Conservation (phyloP, 2,888 invertebrate species). For the Anodontia alba region DNA sequence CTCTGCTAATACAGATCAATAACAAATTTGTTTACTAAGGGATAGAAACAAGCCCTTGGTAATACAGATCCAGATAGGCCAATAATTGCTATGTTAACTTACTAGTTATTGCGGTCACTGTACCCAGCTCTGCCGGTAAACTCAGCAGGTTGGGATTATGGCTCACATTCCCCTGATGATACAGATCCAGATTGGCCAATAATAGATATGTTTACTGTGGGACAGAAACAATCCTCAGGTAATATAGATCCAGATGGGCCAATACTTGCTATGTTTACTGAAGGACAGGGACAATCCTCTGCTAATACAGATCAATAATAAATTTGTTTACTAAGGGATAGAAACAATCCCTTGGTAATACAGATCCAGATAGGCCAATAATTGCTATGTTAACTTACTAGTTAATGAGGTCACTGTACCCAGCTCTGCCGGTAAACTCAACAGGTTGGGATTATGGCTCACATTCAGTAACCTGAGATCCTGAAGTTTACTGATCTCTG, state of each 20-base stretch:
- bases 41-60: too few relatives aligned
- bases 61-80: too few relatives aligned
- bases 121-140: constrained; percentile 73
- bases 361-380: too few relatives aligned
- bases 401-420: constrained; percentile 71
- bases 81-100: too few relatives aligned
- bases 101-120: constrained; percentile 73
- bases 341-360: not conserved
- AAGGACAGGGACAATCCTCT: too few relatives aligned
- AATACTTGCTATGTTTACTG: too few relatives aligned
- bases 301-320: too few relatives aligned
- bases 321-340: too few relatives aligned
- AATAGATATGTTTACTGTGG: constrained; percentile 76
- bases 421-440: constrained; percentile 72
- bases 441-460: constrained; percentile 76
- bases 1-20: too few relatives aligned
- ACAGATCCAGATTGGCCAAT: constrained; percentile 67
- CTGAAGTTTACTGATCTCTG: constrained; percentile 70
- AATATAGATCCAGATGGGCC: constrained; percentile 74
- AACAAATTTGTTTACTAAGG: too few relatives aligned
- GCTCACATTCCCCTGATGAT: constrained; percentile 67
- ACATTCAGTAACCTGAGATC: constrained; percentile 69
- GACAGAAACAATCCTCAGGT: constrained; percentile 77
- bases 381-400: constrained; percentile 79
- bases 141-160: constrained; percentile 77